Conservation (phyloP, 2,113 vertebrate species). For the Periophthalmodon schlosseri region DNA sequence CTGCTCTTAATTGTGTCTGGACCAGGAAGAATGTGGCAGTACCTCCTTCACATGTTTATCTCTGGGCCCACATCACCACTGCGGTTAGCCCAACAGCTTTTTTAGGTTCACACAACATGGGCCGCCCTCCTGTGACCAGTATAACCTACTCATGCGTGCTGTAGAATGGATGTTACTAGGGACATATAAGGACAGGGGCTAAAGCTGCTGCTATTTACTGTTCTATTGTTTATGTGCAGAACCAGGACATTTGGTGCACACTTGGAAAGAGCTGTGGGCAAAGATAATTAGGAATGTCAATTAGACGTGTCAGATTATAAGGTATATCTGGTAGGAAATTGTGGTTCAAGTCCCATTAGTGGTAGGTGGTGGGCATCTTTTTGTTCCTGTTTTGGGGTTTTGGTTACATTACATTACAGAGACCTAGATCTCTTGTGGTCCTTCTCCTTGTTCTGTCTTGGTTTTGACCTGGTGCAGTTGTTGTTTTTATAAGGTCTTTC, state of each 20-base stretch:
- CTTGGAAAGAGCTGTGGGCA: neutral
- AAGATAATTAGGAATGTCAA: neutral
- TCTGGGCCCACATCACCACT: constrained; percentile 54
- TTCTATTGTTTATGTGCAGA: neutral
- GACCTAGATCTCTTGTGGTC: no score
- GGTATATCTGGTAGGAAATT: neutral
- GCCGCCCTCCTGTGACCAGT: constrained; percentile 11
- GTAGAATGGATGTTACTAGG: constrained; percentile 13
- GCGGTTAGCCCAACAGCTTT: constrained; percentile 45
- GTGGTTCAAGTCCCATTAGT: neutral
- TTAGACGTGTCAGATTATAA: neutral
- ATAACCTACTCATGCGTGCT: constrained; percentile 12
- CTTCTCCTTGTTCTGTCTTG: no score
- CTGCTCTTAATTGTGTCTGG: constrained; percentile 62
- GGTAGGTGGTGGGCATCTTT: no score
- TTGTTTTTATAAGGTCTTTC: no score
- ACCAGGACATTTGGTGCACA: neutral
- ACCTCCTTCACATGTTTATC: constrained; percentile 55
- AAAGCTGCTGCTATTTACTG: neutral
- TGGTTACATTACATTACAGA: no score
- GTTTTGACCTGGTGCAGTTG: no score
- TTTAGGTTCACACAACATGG: constrained; percentile 41
- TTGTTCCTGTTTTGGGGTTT: no score
- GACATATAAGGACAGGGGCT: constrained; percentile 13
- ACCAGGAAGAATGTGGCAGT: constrained; percentile 56